These are phyloP conservation scores for Dendroctonus valens DNA, from an alignment of 1,140 invertebrate genomes.

Conservation along the genomic window DNA sequence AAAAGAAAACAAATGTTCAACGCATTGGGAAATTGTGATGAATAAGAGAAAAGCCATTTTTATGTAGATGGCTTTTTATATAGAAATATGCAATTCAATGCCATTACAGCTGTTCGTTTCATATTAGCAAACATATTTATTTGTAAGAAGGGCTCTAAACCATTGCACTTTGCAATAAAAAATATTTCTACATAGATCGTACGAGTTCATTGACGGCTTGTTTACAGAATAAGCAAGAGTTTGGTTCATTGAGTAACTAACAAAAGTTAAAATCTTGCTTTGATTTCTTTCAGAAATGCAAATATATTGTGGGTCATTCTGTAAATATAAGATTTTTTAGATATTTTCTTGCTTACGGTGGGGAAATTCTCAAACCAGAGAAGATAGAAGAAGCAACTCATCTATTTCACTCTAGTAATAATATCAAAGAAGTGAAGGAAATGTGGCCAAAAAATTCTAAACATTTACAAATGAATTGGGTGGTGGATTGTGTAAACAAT, in stretches of 20 bases:
- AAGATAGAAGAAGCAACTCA: conserved; percentile 51
- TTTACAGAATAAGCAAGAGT: no score
- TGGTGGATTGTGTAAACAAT: conserved; percentile 53
- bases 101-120: background rate
- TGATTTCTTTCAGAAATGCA: no score
- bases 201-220: background rate
- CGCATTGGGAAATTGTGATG: conserved; percentile 1
- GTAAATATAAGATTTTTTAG: conserved; percentile 30
- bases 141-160: background rate
- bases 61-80: no score
- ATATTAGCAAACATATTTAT: background rate
- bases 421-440: conserved; percentile 44
- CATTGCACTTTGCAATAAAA: background rate
- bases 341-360: conserved; percentile 57
- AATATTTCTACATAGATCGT: background rate
- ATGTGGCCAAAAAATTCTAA: conserved; percentile 49
- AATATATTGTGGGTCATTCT: no score
- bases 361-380: conserved; percentile 50
- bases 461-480: conserved; percentile 56
- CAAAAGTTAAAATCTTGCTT: conserved; percentile 1
- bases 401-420: conserved; percentile 52
- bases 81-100: background rate
- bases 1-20: conserved; percentile 1
- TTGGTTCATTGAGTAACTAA: background rate
- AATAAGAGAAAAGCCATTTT: no score